Conservation (phyloP, 2,888 invertebrate species). For the Tromatobia lineatoria region DNA sequence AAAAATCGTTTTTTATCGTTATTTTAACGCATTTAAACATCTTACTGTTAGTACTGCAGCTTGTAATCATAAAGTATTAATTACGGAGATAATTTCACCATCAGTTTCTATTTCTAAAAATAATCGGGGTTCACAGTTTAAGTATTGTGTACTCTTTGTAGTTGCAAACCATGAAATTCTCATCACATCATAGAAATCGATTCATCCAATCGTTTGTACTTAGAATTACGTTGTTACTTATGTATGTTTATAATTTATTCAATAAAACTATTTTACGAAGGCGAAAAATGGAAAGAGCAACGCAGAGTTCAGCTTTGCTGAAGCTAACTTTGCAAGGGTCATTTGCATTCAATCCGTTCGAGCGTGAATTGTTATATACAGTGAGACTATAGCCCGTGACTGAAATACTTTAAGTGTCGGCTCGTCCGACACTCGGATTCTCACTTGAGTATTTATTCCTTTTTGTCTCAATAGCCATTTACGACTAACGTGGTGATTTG, state of each 20-base stretch:
- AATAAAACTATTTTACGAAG: conserved; percentile 37
- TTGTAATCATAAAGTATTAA: too few relatives aligned
- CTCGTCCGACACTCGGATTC: conserved; percentile 14
- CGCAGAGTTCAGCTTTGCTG: conserved; percentile 9
- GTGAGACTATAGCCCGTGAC: conserved; percentile 48
- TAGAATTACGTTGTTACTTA: conserved; percentile 18
- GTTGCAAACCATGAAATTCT: background rate
- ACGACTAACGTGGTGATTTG: background rate
- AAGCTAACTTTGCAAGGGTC: conserved; percentile 16
- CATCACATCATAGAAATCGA: conserved; percentile 7
- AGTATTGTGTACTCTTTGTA: background rate
- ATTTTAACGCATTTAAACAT: too few relatives aligned
- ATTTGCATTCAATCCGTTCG: conserved; percentile 55
- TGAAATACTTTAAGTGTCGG: conserved; percentile 49
- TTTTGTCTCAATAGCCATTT: background rate
- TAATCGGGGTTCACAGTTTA: background rate
- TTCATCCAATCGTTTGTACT: background rate
- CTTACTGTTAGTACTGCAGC: too few relatives aligned
- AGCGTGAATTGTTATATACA: conserved; percentile 6
- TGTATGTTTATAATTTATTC: conserved; percentile 48
- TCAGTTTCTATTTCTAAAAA: background rate
- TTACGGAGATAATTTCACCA: too few relatives aligned
- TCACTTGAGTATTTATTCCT: conserved; percentile 1
- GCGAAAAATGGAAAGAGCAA: conserved; percentile 12
- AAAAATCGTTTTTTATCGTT: too few relatives aligned